Conservation (phyloP, 2,797 vertebrate genomes). For the Diglossa cyanea region DNA sequence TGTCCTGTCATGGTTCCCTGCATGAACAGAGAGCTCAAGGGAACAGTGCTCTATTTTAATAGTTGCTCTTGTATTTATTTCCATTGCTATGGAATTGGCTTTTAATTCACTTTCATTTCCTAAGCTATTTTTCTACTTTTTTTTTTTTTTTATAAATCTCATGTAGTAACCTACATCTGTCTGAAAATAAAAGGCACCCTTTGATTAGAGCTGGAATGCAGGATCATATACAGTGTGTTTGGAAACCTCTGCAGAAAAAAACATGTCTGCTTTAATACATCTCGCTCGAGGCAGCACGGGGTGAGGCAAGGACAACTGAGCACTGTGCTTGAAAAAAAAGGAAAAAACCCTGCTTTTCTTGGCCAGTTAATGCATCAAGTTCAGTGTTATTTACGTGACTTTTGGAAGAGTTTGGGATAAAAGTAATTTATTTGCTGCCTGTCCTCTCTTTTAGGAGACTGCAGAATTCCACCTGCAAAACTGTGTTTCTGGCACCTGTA, state of each 20-base stretch:
- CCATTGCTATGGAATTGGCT: slow-evolving; percentile 7
- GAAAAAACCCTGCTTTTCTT: not conserved
- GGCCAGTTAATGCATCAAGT: not conserved
- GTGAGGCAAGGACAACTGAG: slow-evolving; percentile 33
- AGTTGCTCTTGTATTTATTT: not conserved
- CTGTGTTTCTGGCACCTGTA: not conserved
- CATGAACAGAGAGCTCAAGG: not conserved
- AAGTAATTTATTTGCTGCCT: not conserved
- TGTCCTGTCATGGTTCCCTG: not conserved
- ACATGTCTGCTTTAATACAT: not conserved
- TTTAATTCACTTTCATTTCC: slow-evolving; percentile 47
- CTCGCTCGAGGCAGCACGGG: not conserved
- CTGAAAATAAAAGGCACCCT: not conserved
- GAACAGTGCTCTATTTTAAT: not conserved
- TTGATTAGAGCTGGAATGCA: slow-evolving; percentile 30
- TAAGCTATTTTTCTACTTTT: not conserved
- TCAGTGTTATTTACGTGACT: not conserved
- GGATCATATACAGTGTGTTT: not conserved
- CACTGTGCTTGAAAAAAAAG: not conserved
- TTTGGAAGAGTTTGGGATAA: not conserved
- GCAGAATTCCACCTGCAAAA: not conserved
- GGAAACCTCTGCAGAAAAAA: slow-evolving; percentile 15
- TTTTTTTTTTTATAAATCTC: not conserved
- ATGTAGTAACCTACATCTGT: slow-evolving; percentile 8
- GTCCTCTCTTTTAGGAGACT: not conserved